Conservation (phyloP, 2,888 invertebrate genomes). For the Boloria euphrosyne region DNA sequence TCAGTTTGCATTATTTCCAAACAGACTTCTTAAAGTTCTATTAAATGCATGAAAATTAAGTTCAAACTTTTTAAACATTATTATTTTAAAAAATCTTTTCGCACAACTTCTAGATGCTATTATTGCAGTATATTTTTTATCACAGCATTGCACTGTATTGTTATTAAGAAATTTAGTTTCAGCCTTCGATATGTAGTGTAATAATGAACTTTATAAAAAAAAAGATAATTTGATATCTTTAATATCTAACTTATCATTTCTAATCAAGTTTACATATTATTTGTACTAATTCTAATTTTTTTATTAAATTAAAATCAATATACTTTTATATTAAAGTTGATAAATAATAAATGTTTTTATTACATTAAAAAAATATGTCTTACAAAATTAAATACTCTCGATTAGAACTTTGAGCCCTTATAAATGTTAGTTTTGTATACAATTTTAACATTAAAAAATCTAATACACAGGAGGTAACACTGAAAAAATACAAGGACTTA, state of each 20-base stretch:
- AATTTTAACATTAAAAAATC: conserved; percentile 25
- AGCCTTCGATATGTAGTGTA: conserved; percentile 18
- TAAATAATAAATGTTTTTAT: background rate
- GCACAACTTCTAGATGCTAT: conserved; percentile 14
- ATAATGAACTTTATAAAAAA: conserved; percentile 7
- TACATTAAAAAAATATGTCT: background rate
- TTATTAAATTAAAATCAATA: background rate
- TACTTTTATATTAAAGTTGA: background rate
- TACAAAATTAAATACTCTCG: background rate
- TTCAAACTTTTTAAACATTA: background rate
- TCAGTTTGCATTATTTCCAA: too few species aligned
- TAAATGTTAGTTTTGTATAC: background rate
- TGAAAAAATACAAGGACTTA: conserved; percentile 32
- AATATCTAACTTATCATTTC: background rate
- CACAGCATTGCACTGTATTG: conserved; percentile 4
- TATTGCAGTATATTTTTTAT: too few species aligned
- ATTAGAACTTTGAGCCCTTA: background rate
- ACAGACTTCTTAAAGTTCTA: too few species aligned
- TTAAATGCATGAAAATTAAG: too few species aligned
- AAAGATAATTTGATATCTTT: background rate
- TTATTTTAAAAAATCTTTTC: background rate
- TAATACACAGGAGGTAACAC: conserved; percentile 32
- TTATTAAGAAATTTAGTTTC: conserved; percentile 1
- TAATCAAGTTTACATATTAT: background rate
- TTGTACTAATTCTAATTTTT: background rate